Evolutionary conservation across 2,113 vertebrate genomes (phyloP).

Genomic region (Gymnogyps californianus): DNA sequence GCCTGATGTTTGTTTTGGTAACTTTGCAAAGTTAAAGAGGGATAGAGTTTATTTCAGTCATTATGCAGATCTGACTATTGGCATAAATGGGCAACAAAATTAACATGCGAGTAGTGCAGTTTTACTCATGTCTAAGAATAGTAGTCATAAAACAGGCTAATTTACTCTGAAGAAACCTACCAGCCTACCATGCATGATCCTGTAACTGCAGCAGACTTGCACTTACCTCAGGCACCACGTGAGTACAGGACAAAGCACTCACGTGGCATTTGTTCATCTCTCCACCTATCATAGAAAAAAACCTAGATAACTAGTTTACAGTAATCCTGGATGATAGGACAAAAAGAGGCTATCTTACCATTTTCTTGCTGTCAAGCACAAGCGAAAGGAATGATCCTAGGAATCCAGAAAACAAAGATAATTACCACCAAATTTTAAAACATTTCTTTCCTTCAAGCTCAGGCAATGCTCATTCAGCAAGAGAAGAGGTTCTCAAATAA

Average conservation of each 20-base stretch:
- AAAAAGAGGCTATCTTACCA: constrained; percentile 70
- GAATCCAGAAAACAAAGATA: constrained; percentile 5
- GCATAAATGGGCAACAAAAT: background rate
- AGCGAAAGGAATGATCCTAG: constrained; percentile 67
- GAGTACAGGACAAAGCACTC: background rate
- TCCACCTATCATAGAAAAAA: background rate
- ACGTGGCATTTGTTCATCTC: background rate
- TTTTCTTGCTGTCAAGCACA: constrained; percentile 67
- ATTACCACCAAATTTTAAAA: background rate
- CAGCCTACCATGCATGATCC: background rate
- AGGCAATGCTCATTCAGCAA: background rate
- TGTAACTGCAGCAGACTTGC: background rate
- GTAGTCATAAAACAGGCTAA: background rate
- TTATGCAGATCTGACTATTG: background rate
- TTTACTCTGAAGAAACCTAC: background rate
- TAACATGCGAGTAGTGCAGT: accelerated
- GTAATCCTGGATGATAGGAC: background rate
- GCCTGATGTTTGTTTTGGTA: background rate
- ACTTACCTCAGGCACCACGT: background rate
- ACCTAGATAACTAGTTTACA: background rate
- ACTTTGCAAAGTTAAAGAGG: background rate
- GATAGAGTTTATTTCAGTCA: background rate
- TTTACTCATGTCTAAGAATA: background rate
- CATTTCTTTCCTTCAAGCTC: background rate
- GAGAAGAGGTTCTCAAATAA: background rate